Conservation (phyloP, 1,140 invertebrate genomes). For the Drosophila lacertosa region DNA sequence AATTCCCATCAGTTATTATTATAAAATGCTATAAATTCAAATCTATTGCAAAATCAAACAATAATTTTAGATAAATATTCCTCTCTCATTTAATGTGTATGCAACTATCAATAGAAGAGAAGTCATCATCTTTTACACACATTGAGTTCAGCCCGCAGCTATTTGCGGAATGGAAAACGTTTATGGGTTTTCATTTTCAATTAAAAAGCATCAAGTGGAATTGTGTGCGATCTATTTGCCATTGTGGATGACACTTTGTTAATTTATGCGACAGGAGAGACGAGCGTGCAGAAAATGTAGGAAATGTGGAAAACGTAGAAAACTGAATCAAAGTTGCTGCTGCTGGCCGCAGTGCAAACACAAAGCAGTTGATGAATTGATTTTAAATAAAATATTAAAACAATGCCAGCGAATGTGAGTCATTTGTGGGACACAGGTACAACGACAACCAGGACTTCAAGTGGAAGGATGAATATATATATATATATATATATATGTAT, state of each 20-base stretch:
- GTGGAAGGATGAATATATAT: conserved; percentile 3
- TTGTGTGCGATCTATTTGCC: conserved; percentile 33
- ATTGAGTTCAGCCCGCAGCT: neutral
- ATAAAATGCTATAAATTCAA: too few relatives aligned
- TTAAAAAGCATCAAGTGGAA: conserved; percentile 34
- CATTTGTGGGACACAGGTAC: neutral
- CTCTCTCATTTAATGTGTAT: neutral
- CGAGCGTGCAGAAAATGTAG: too few relatives aligned
- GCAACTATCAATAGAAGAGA: neutral
- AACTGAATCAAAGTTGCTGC: conserved; percentile 26
- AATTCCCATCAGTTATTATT: too few relatives aligned
- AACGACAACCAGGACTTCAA: neutral
- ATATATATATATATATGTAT: neutral
- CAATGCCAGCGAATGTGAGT: conserved; percentile 30
- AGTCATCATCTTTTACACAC: neutral
- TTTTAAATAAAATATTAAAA: conserved; percentile 76
- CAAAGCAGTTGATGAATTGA: conserved; percentile 69
- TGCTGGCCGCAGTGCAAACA: conserved; percentile 51
- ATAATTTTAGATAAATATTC: too few relatives aligned
- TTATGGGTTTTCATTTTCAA: conserved; percentile 57
- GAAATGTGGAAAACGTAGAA: neutral
- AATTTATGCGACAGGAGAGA: conserved; percentile 35
- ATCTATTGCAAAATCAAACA: too few relatives aligned
- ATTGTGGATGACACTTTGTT: conserved; percentile 43
- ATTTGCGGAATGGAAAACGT: conserved; percentile 22